Evolutionary conservation across 2,797 vertebrate genomes (phyloP).

Genomic region (Malurus leucopterus): DNA sequence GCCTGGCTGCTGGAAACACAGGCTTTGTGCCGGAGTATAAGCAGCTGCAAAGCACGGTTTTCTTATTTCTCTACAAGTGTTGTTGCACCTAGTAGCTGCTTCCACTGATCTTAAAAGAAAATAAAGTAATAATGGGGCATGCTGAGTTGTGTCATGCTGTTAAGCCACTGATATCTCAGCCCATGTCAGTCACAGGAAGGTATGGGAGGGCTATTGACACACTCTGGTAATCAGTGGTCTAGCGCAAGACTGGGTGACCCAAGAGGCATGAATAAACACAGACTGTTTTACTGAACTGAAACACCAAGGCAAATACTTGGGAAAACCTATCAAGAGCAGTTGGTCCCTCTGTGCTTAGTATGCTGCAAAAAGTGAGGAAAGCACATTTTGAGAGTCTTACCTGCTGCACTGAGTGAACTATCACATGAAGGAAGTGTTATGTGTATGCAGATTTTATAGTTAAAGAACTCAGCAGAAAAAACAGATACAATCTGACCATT

Average conservation of each 20-base stretch:
- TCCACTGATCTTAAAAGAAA: background rate
- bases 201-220: background rate
- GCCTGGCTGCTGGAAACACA: background rate
- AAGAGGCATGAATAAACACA: background rate
- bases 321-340: background rate
- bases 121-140: background rate
- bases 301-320: background rate
- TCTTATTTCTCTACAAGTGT: background rate
- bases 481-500: background rate
- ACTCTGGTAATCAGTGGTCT: background rate
- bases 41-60: background rate
- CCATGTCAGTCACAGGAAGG: background rate
- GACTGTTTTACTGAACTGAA: background rate
- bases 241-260: background rate
- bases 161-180: background rate
- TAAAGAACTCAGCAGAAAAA: background rate
- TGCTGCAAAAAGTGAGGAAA: background rate
- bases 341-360: background rate
- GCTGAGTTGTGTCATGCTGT: background rate
- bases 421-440: background rate
- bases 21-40: background rate
- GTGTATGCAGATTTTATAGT: background rate
- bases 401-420: background rate
- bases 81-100: background rate
- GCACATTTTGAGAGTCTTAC: accelerated